Percentiles rank a stretch among this genome's conserved stretches.
These are phyloP conservation scores for Turdus rufiventris DNA, from an alignment of 2,113 vertebrate species.

Conservation along the genomic window DNA sequence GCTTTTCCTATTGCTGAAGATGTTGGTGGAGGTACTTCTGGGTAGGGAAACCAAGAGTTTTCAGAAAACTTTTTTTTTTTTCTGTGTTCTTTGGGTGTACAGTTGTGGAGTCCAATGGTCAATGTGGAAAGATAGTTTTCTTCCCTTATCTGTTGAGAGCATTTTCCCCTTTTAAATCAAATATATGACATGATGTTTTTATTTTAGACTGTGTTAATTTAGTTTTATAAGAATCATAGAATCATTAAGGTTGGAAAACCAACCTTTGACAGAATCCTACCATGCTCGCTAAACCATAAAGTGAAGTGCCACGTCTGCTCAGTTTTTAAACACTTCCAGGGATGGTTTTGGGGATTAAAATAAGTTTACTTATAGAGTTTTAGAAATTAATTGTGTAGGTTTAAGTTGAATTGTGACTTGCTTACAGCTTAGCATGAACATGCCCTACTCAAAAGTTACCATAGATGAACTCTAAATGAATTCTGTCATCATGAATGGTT, in stretches of 20 bases:
- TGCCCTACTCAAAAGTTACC: not conserved
- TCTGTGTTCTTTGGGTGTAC: not conserved
- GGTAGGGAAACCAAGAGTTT: not conserved
- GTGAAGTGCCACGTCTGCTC: not conserved
- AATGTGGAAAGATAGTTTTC: not conserved
- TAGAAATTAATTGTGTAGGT: not conserved
- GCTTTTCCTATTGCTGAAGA: not conserved
- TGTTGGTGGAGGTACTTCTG: not conserved
- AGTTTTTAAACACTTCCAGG: not conserved
- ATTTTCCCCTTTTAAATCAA: not conserved
- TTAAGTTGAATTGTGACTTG: not conserved
- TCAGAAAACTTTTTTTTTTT: not conserved
- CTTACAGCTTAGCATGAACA: not conserved
- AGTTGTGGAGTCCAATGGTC: not conserved
- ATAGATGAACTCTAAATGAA: not conserved
- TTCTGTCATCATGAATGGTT: not conserved
- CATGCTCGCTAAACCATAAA: not conserved
- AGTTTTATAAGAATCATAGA: not conserved
- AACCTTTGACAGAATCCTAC: not conserved
- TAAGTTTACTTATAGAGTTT: not conserved
- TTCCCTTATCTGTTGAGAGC: not conserved
- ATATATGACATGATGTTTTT: not conserved
- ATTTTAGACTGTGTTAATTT: not conserved
- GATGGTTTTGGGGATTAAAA: not conserved
- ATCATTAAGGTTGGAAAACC: not conserved